Base-by-base conservation (phyloP, 1,140 invertebrate genomes). In the Drosophila rhopaloa region DNA sequence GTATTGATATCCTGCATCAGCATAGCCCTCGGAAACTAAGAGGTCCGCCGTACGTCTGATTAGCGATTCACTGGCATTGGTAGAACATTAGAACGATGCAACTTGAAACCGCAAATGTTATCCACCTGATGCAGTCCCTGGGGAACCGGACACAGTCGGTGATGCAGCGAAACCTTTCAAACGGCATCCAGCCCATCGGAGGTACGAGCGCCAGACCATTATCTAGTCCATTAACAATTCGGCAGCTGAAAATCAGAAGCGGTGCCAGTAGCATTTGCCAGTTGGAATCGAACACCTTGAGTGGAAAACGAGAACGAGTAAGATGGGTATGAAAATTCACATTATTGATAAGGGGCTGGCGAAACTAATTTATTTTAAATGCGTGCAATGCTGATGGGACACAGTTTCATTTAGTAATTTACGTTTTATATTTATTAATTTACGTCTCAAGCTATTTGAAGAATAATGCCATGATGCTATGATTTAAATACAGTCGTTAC, bases 31-130 rank as follows among this genome's bases (percentile, higher is more conserved):
- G 9, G 95, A 93, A 5, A 97, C 96, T 58, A 99, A 93, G 54
- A 97, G 94, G 91, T 99, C 97, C 5, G 98, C 95, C 96, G 98
- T 98, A 56, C 96, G 96, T 75, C 95, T 96, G 92, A 98, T 98
- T 0, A 99, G 94, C 41, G 95, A 94, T 93, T 99, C 98, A 93
- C 98, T 99, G 1, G 5, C 57, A 43, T 38, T 1, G 16, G 0
- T 32, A 8, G n/a, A 50, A 8, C 1, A 11, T 32, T 29, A 43
- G 1, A 16, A 47, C 3, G 4, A 5, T 32, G 9, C 10, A 24
- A 53, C 14, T 10, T 46, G 81, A 93, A 93, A 88, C 8, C 27
- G 46, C 24, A 44, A 46, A 13, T 4, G 0, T 10, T 13, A 60
- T 51, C 65, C 27, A 97, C 97, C 97, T 98, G 83, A 98, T 98